Evolutionary conservation across 2,888 invertebrate genomes (phyloP), one percentile per base, ranked within the genome.

Genomic region (Drosophila emarginata): DNA sequence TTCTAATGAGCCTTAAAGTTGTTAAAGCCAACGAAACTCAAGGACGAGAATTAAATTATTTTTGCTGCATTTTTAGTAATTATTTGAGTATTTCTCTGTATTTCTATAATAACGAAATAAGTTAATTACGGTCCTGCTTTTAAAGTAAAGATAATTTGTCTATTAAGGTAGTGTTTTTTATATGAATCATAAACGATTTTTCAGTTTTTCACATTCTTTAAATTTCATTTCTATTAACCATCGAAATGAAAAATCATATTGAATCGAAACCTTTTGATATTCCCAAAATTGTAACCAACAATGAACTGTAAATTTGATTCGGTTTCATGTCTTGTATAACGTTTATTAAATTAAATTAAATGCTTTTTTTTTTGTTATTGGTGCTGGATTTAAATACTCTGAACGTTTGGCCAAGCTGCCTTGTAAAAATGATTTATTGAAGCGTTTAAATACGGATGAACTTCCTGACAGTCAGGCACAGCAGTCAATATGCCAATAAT

Each of bases 1-100:
- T 87, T 67, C 61, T 84, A 84, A 84, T 87, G 82, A 79, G 87
- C 67, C 74, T 80, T 79, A 7, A 14, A 62, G 64, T 70, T 66
- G 58, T 64, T 39, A 64, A 53, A 70, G 23, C n/a, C 18, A 56
- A 59, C 45, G 7, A 50, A 61, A 74, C 21, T 21, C 21, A 45
- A 45, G 18, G 45, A 18, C 21, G 40, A 9, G 15, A 45, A 45
- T 40, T 11, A 18, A 9, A 15, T 45, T 15, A 1, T 21, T 11
- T 45, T 2, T 45, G 11, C 2, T 18, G 4, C 4, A 45, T 4
- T 18, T 32, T 32, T 7, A 1, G 0, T 28, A 28, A 28, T 28
- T 28, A 28, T 32, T 32, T n/a, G n/a, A n/a, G n/a, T n/a, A n/a
- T n/a, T n/a, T n/a, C n/a, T n/a, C n/a, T n/a, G n/a, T n/a, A n/a